Base-by-base conservation (phyloP, 2,888 invertebrate species). In the Thysanoteuthis rhombus region DNA sequence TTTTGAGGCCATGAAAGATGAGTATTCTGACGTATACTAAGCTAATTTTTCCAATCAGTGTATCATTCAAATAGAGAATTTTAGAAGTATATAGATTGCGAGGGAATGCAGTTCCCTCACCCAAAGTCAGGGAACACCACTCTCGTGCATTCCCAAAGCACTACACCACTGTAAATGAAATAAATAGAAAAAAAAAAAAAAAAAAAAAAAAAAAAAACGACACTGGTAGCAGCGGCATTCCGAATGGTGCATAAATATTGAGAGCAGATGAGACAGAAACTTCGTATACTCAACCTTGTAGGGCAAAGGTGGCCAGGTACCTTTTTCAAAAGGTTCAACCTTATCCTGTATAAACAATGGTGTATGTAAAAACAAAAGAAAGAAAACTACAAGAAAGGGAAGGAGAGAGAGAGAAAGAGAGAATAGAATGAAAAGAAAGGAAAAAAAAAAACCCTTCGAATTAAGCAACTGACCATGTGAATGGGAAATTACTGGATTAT, bases 261-360 rank as follows among this genome's bases (percentile, higher is more conserved):
- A 75, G 12, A 75, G 12, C n/a, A 36, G 75, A 75, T 36, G n/a
- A 75, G 75, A 12, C 75, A 75, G 75, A 75, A 75, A 75, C 75
- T 4, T n/a, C n/a, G n/a, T 75, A 75, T 75, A 75, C 75, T 75
- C 75, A 75, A 75, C 75, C 75, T 75, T 75, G 75, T 75, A 19
- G 75, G 75, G 75, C 75, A 75, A 75, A 19, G 75, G 75, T 75
- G 75, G 75, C 75, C 75, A 75, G 16, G 75, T 75, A 75, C 75
- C n/a, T 36, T 75, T 75, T 75, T 75, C 75, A 75, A 75, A 75
- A 75, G 75, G 75, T n/a, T n/a, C 75, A 75, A 75, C 75, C 36
- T 75, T 75, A 75, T n/a, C 75, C 75, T 75, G 75, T n/a, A 75
- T 75, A 75, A 75, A 75, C 75, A 75, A 75, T 75, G 75, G 75